Base-by-base conservation (phyloP, 2,888 invertebrate genomes). In the Megaustenia siamemsis region DNA sequence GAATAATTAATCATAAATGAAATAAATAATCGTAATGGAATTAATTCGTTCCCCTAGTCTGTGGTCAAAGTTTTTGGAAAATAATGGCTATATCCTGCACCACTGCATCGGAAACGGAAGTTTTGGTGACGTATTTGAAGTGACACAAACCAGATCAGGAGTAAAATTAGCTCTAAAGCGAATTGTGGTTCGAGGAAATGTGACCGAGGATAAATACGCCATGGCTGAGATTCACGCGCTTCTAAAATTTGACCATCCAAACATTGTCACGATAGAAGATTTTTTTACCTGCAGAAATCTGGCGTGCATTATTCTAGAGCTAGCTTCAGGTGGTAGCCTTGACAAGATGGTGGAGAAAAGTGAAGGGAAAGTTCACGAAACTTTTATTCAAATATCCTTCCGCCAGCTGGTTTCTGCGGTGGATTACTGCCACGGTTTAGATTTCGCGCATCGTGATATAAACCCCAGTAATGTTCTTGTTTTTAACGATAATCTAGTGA, bases 401-500 rank as follows among this genome's bases (percentile, higher is more conserved):
- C 24, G 60, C 18, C 89, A 89, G 75, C n/a, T 88, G 8, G 43
- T 86, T 12, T 84, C 87, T 0, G 88, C 88, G 0, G 43, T 88
- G 1, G 56, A 84, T 5, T 86, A 84, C 53, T 87, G 88, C 40
- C 89, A 89, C 66, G 78, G 82, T 0, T 71, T 75, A n/a, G 73
- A 82, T 38, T 79, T 87, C 43, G 88, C 88, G 1, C 89, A 89
- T 53, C 56, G 88, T 6, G 89, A 89, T 66, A 69, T 89, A 43
- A 88, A 88, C 77, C 89, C 89, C 1, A 88, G 87, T 69, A 89
- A 89, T 76, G 78, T 88, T 35, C 79, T 89, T 12, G 77, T 89
- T 15, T 83, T 86, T 68, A 71, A 56, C n/a, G 45, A 76, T 15
- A 77, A 77, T 4, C 66, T 76, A 43, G 85, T 88, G 18, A 88